A percentile compares a stretch with the other conserved stretches of the same genome.
phyloP scores from a whole-genome alignment of 2,888 invertebrate species.

The Oxystoma pomonae region DNA sequence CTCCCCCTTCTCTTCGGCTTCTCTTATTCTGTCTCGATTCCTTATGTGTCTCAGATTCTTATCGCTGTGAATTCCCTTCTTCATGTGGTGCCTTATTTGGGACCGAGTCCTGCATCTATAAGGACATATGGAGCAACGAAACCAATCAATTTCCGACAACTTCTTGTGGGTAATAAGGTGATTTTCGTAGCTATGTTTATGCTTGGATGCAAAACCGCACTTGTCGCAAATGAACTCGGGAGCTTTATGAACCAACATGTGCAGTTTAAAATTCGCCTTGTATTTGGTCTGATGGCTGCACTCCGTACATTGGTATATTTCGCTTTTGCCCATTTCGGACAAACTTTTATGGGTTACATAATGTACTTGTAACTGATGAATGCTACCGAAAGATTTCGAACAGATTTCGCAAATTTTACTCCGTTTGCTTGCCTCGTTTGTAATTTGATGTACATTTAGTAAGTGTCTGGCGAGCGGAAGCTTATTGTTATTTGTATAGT shows the following conservation, averaged over 20 bases:
- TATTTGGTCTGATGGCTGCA: background rate
- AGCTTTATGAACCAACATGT: background rate
- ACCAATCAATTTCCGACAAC: background rate
- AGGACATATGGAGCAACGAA: background rate
- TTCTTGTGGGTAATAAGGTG: background rate
- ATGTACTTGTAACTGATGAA: no score
- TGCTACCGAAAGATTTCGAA: background rate
- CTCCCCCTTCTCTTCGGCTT: background rate
- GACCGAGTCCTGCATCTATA: background rate
- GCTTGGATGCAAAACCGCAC: background rate
- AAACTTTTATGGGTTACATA: background rate
- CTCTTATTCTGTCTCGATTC: background rate
- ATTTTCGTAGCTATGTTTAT: background rate
- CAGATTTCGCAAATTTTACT: background rate
- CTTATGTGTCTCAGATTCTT: background rate
- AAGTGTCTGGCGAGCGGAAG: background rate
- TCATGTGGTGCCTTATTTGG: background rate
- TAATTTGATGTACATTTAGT: background rate
- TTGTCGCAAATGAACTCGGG: background rate
- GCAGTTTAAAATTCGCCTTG: background rate
- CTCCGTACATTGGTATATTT: background rate
- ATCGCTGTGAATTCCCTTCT: background rate
- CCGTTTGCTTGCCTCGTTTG: background rate
- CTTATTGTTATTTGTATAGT: background rate
- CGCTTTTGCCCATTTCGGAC: background rate